Base-by-base conservation (phyloP, 2,888 invertebrate species). In the Apotomis turbidana region DNA sequence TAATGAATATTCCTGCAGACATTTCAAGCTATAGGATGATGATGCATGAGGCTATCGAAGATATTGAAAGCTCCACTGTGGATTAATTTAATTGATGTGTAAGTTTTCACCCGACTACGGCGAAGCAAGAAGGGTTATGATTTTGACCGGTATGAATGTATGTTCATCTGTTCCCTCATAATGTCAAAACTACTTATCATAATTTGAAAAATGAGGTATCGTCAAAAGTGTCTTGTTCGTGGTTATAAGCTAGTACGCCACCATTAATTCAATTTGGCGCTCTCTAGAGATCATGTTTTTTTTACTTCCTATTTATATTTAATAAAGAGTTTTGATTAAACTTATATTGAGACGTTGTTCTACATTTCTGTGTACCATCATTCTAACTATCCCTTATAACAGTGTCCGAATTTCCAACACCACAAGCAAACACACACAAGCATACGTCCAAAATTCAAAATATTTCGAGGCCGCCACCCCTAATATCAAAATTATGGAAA, bases 381-480 rank as follows among this genome's bases (percentile, higher is more conserved):
- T 27, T 27, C 27, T 27, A 27, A 27, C 1, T 27, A 27, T 27
- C 27, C 27, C 8, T 49, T 15, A 3, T 12, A 6, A 8, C 3
- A 44, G 4, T 41, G 57, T 68, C 46, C 54, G 13, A 68, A 71
- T 76, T 72, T 74, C 51, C 59, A 76, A 68, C 75, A 76, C 68
- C 77, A 75, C 76, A 81, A 78, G 74, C 75, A 76, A 75, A 68
- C 77, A 78, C 69, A 74, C 68, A 71, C 54, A 54, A 63, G 68
- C 81, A 81, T 9, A 67, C 52, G 38, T 81, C 73, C 77, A 81
- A 76, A 76, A 75, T 76, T 78, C 84, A 85, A 83, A 83, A 80
- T 79, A 77, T 74, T 76, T 59, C 76, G 84, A 82, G 88, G 91
- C 93, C 92, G 93, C 93, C 93, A 93, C 92, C 87, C 82, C 83